These are phyloP conservation scores for Phaenicophaeus curvirostris DNA, from an alignment of 2,797 vertebrate genomes.

Conservation along the genomic window DNA sequence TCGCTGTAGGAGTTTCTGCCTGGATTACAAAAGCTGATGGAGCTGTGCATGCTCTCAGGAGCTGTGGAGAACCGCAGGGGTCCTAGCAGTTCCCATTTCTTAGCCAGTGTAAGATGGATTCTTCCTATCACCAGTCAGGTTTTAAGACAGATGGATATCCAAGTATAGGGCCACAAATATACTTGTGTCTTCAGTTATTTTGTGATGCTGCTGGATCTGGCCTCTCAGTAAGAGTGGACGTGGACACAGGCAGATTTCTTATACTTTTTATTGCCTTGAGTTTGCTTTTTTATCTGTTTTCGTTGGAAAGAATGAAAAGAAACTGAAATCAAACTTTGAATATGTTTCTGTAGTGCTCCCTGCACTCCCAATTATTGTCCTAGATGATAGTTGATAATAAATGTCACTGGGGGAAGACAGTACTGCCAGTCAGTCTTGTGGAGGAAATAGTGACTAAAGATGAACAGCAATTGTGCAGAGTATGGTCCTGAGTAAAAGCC, in stretches of 20 bases:
- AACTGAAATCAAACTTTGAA: background rate
- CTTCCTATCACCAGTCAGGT: background rate
- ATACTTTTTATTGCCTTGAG: background rate
- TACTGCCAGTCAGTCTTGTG: background rate
- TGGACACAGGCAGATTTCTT: background rate
- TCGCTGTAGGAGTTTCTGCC: background rate
- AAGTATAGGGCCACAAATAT: background rate
- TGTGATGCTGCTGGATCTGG: background rate
- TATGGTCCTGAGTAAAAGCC: background rate
- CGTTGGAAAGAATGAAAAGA: background rate
- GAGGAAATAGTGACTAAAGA: background rate
- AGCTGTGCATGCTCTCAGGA: background rate
- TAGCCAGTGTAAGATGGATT: background rate
- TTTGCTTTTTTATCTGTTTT: background rate
- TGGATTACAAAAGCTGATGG: background rate
- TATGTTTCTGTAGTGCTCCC: background rate
- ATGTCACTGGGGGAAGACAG: background rate
- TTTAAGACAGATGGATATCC: background rate
- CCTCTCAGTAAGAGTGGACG: background rate
- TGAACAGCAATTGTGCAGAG: background rate
- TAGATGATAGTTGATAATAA: background rate
- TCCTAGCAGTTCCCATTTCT: background rate
- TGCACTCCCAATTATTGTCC: rapidly evolving
- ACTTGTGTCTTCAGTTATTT: background rate
- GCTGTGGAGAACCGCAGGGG: background rate